phyloP scores from a whole-genome alignment of 2,888 invertebrate species.

The Tineola bisselliella region DNA sequence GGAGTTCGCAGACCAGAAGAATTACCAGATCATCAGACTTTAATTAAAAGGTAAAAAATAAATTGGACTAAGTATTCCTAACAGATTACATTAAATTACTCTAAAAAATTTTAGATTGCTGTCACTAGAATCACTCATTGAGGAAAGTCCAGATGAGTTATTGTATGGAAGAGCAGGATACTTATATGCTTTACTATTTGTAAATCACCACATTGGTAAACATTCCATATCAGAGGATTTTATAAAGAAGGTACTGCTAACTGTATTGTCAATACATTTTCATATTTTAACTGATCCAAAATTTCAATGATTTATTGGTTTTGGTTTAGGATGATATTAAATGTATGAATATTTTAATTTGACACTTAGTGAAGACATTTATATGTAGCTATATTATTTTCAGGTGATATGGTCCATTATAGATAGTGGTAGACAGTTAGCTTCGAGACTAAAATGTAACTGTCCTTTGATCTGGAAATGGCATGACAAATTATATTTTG shows the following conservation, averaged over 20 bases:
- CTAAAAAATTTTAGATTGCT: conserved; percentile 56
- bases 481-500: conserved; percentile 87
- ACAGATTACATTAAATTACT: no score
- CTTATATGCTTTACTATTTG: conserved; percentile 79
- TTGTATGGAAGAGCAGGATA: conserved; percentile 88
- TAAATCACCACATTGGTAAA: conserved; percentile 56
- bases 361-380: no score
- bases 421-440: conserved; percentile 70
- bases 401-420: conserved; percentile 73
- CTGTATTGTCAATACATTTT: no score
- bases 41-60: conserved; percentile 57
- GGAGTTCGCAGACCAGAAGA: conserved; percentile 39
- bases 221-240: no score
- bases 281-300: no score
- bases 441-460: conserved; percentile 60
- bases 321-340: no score
- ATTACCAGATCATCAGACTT: conserved; percentile 53
- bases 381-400: conserved; percentile 16
- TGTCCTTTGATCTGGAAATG: conserved; percentile 84
- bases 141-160: conserved; percentile 79
- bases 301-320: no score
- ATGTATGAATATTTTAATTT: no score
- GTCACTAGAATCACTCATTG: conserved; percentile 61
- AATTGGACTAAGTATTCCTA: neutral
- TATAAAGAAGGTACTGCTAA: no score